Conservation (phyloP, 2,888 invertebrate genomes). For the Philereme transversata region DNA sequence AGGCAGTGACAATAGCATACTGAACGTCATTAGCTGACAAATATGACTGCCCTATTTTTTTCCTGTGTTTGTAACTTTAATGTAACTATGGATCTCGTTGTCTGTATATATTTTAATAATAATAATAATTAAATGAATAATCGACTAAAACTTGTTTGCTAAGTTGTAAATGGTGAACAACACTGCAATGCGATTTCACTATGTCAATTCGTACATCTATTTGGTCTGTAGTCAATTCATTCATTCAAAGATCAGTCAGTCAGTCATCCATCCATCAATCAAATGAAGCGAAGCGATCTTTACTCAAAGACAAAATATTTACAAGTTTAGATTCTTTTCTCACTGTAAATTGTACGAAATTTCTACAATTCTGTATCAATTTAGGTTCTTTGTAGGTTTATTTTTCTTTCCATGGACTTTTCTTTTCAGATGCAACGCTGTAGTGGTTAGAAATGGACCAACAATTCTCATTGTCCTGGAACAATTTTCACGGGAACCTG, state of each 20-base stretch:
- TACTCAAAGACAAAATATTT: conserved; percentile 47
- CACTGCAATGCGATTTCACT: not conserved
- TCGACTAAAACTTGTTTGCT: too few species aligned
- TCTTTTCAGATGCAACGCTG: conserved; percentile 57
- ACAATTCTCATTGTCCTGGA: conserved; percentile 89
- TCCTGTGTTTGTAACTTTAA: too few species aligned
- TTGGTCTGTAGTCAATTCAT: too few species aligned
- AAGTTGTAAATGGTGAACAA: not conserved
- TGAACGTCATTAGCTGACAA: too few species aligned
- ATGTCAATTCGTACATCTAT: too few species aligned
- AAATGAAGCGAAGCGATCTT: conserved; percentile 4
- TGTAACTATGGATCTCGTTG: too few species aligned
- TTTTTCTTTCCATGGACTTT: conserved; percentile 19
- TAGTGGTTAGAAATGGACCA: conserved; percentile 83
- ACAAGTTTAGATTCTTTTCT: conserved; percentile 40
- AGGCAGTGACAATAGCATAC: too few species aligned
- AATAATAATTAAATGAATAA: too few species aligned
- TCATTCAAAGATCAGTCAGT: conserved; percentile 1
- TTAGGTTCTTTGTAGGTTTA: not conserved
- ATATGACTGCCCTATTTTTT: too few species aligned
- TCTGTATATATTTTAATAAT: too few species aligned
- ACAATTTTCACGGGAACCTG: conserved; percentile 88
- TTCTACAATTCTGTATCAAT: not conserved
- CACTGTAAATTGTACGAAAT: conserved; percentile 44
- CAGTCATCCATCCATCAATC: not conserved